These are phyloP conservation scores for Psephotus haematonotus DNA, from an alignment of 2,113 vertebrate species.

Conservation along the genomic window DNA sequence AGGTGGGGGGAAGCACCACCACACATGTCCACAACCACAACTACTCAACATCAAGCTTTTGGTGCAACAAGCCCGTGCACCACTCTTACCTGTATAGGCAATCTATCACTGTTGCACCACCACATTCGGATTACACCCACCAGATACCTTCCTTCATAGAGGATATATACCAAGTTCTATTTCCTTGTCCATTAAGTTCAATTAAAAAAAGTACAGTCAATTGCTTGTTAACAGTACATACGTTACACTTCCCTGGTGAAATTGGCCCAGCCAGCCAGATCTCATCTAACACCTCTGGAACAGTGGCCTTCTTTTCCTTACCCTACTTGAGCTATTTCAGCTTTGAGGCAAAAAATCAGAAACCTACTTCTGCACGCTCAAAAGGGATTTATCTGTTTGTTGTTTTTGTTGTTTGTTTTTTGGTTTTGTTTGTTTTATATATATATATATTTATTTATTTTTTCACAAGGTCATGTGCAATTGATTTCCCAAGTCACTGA, in stretches of 20 bases:
- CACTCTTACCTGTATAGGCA: background rate
- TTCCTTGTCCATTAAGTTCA: background rate
- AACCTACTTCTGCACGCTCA: background rate
- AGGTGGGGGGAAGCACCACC: background rate
- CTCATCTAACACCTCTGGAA: background rate
- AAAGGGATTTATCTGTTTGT: background rate
- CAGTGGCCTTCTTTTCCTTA: background rate
- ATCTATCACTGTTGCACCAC: background rate
- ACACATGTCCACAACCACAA: background rate
- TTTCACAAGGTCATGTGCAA: background rate
- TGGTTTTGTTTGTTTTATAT: background rate
- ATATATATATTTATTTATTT: background rate
- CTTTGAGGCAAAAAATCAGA: background rate
- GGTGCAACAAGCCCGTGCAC: fast-evolving
- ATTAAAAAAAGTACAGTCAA: background rate
- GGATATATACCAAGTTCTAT: background rate
- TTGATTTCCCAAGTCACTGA: background rate
- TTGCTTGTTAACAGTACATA: background rate
- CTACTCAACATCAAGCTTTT: fast-evolving
- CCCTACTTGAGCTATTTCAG: background rate
- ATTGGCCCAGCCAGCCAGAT: background rate
- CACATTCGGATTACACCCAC: too few species aligned
- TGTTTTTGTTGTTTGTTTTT: too few species aligned
- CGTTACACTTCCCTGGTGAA: background rate
- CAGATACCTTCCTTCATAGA: background rate